Evolutionary conservation across 2,113 vertebrate genomes (phyloP).

Genomic region (Pseudonaja textilis): DNA sequence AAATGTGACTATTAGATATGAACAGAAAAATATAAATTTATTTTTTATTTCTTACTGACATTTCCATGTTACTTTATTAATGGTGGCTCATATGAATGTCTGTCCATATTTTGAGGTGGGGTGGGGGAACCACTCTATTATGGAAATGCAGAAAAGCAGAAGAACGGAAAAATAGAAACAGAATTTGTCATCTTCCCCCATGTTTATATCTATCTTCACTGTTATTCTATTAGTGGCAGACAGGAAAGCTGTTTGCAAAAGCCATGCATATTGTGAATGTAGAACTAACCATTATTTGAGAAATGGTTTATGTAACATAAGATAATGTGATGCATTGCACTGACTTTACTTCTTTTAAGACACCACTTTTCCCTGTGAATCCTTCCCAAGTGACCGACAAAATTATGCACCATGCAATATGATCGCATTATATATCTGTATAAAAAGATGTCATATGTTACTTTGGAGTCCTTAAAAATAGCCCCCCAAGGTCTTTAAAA

Average conservation of each 20-base stretch:
- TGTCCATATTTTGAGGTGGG: not conserved
- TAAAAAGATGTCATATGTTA: not conserved
- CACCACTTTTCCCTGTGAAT: not conserved
- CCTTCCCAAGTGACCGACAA: not conserved
- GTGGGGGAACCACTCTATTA: not conserved
- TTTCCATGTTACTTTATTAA: not conserved
- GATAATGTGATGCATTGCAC: not conserved
- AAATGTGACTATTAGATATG: not conserved
- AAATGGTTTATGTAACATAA: not conserved
- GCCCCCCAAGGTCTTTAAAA: not conserved
- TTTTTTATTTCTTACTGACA: not conserved
- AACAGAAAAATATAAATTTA: not conserved
- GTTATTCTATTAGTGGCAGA: not conserved
- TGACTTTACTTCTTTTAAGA: not conserved
- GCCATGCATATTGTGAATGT: not conserved
- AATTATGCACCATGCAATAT: not conserved
- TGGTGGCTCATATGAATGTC: not conserved
- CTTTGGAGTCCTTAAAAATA: not conserved
- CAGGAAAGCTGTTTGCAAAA: not conserved
- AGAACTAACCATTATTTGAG: not conserved
- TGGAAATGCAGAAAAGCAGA: not conserved
- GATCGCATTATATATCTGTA: not conserved
- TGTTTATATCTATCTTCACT: not conserved
- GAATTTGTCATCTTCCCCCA: not conserved
- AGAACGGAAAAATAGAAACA: not conserved